Percentiles rank a stretch among this genome's conserved stretches.
These are phyloP conservation scores for Ischnura elegans DNA, from an alignment of 2,888 invertebrate species.

Conservation along the genomic window DNA sequence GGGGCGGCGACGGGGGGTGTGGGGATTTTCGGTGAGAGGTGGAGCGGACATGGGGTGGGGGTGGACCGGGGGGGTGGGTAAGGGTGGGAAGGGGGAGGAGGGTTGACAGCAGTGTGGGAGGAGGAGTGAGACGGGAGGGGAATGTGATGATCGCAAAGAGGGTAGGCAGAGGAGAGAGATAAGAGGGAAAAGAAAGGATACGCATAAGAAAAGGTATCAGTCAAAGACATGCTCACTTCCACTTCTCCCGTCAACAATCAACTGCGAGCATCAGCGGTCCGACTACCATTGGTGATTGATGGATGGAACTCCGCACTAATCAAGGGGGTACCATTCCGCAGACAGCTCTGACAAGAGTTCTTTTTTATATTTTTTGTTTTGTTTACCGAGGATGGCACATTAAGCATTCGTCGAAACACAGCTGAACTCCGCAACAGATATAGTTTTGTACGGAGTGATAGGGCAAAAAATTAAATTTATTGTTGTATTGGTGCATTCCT, in stretches of 20 bases:
- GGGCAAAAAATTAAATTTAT: neutral
- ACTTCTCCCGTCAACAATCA: conserved; percentile 21
- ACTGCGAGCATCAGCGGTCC: neutral
- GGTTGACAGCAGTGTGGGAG: neutral
- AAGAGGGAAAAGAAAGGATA: neutral
- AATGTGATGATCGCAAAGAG: neutral
- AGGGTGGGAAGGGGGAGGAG: neutral
- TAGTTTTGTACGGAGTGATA: neutral
- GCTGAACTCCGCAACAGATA: neutral
- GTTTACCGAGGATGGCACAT: neutral
- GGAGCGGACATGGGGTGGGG: neutral
- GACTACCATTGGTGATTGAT: conserved; percentile 19
- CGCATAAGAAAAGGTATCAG: conserved; percentile 7
- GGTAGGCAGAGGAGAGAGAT: neutral
- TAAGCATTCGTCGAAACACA: neutral
- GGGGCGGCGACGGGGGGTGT: neutral
- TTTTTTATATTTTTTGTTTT: no score
- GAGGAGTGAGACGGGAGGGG: no score
- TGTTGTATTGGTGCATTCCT: neutral
- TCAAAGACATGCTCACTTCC: conserved; percentile 18
- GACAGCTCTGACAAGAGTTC: neutral
- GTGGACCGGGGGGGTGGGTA: neutral
- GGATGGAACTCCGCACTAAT: conserved; percentile 15
- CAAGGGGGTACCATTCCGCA: neutral
- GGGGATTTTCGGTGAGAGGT: conserved; percentile 13